Conservation (phyloP, 2,113 vertebrate species). For the Gorsachius goisagi region DNA sequence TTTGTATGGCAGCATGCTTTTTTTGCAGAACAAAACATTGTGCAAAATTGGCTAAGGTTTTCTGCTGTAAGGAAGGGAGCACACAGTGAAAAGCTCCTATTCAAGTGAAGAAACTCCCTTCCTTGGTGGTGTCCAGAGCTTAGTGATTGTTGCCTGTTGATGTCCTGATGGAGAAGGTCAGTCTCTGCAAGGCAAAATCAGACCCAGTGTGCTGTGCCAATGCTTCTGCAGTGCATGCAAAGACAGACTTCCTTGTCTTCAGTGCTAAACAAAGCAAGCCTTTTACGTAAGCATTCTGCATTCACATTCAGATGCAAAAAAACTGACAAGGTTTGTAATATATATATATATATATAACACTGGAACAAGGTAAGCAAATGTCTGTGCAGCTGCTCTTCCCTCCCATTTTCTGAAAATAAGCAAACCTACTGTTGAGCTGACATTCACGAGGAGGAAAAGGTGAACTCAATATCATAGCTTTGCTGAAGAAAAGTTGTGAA, state of each 20-base stretch:
- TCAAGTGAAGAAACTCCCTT: not conserved
- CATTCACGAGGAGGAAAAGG: not conserved
- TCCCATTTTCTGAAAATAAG: not conserved
- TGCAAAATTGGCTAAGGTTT: not conserved
- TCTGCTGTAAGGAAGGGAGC: not conserved
- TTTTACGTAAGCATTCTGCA: not conserved
- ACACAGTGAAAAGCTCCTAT: not conserved
- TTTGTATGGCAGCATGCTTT: not conserved
- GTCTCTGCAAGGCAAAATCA: not conserved
- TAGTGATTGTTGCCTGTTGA: not conserved
- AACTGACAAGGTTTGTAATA: not conserved
- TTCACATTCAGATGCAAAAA: not conserved
- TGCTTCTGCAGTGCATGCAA: not conserved
- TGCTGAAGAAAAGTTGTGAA: not conserved
- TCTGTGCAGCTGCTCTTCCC: not conserved
- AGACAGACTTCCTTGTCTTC: not conserved
- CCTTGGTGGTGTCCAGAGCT: not conserved
- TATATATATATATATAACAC: not conserved
- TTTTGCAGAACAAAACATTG: not conserved
- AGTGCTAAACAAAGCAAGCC: not conserved
- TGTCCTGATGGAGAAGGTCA: not conserved
- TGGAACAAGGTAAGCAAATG: not conserved
- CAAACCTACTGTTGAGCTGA: not conserved
- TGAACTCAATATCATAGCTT: not conserved
- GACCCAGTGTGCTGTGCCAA: not conserved